Percentiles rank a stretch among this genome's conserved stretches.
These are phyloP conservation scores for Drosophila albomicans DNA, from an alignment of 1,140 invertebrate species.

Conservation along the genomic window DNA sequence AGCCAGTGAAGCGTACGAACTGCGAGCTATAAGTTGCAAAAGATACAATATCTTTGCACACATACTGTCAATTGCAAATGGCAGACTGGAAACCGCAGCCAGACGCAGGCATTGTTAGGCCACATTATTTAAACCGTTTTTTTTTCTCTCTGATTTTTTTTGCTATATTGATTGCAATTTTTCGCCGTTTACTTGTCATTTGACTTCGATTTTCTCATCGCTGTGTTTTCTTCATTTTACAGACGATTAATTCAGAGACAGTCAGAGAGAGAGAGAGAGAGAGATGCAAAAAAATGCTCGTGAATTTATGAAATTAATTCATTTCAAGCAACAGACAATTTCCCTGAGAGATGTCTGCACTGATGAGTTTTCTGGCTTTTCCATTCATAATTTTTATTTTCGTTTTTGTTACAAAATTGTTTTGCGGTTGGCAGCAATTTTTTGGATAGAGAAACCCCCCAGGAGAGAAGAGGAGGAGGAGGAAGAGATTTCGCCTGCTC, in stretches of 20 bases:
- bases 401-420: conserved; percentile 60
- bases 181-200: conserved; percentile 44
- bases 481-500: background rate
- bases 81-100: conserved; percentile 35
- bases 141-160: conserved; percentile 8
- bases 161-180: conserved; percentile 51
- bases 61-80: conserved; percentile 41
- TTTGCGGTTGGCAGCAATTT: conserved; percentile 70
- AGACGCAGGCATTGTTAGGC: conserved; percentile 44
- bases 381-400: conserved; percentile 45
- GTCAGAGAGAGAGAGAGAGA: conserved; percentile 12
- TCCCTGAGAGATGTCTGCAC: conserved; percentile 6
- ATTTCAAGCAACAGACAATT: conserved; percentile 48
- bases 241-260: conserved; percentile 54
- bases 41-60: conserved; percentile 49
- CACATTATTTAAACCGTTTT: conserved; percentile 44
- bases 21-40: conserved; percentile 37
- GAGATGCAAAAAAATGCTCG: conserved; percentile 29
- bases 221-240: conserved; percentile 42
- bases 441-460: conserved; percentile 4
- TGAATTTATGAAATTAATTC: conserved; percentile 60
- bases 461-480: background rate
- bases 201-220: conserved; percentile 20
- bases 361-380: conserved; percentile 50
- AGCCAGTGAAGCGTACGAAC: conserved; percentile 34